Percentiles rank a stretch among this genome's conserved stretches.
Evolutionary conservation across 2,113 vertebrate species (phyloP).

Genomic region (Motacilla alba): DNA sequence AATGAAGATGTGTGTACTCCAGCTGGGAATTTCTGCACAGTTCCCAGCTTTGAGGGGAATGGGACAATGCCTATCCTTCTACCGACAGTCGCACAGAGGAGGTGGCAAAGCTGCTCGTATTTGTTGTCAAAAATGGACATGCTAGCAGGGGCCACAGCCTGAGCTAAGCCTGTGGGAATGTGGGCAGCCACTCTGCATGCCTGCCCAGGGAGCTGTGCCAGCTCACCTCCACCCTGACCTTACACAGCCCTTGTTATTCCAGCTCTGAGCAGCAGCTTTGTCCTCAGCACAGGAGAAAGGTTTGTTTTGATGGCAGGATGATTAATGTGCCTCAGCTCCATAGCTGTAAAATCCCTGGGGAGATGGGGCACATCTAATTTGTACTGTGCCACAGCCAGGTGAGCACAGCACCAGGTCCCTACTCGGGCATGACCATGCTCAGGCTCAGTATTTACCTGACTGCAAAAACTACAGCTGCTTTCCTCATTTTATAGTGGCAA

Average conservation of each 20-base stretch:
- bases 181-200: background rate
- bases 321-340: background rate
- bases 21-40: background rate
- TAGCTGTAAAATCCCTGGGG: background rate
- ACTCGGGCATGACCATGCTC: background rate
- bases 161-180: background rate
- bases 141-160: background rate
- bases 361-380: background rate
- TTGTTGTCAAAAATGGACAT: background rate
- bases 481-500: background rate
- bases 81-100: background rate
- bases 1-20: background rate
- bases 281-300: background rate
- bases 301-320: constrained; percentile 9
- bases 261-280: background rate
- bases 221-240: constrained; percentile 26
- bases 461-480: background rate
- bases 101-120: background rate
- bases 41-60: background rate
- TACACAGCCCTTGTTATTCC: background rate
- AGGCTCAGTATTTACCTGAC: background rate
- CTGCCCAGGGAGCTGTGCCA: background rate
- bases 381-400: background rate
- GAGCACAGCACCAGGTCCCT: background rate
- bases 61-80: background rate